Conservation (phyloP, 2,797 vertebrate species). For the Leptatherina wallacei region DNA sequence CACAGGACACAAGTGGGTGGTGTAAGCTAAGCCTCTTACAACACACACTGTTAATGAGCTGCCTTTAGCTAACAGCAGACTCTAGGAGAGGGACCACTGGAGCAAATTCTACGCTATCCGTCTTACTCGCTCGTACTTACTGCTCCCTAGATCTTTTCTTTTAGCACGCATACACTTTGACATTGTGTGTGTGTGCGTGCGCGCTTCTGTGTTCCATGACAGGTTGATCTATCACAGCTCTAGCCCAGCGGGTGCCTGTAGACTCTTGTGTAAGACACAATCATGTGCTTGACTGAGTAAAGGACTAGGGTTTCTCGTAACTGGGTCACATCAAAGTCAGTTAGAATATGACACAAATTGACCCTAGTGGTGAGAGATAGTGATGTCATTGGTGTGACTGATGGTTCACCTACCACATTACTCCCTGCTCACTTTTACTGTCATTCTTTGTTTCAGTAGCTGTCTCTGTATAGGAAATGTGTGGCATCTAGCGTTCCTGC, state of each 20-base stretch:
- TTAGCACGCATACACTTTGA: constrained; percentile 35
- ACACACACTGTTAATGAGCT: constrained; percentile 76
- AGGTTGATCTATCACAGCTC: constrained; percentile 80
- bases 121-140: constrained; percentile 43
- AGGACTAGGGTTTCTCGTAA: constrained; percentile 76
- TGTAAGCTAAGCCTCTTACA: constrained; percentile 69
- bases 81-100: constrained; percentile 40
- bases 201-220: constrained; percentile 60
- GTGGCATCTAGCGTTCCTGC: constrained; percentile 28
- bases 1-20: constrained; percentile 73
- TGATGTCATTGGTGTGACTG: constrained; percentile 67
- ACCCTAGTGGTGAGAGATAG: constrained; percentile 55
- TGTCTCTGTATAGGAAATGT: constrained; percentile 21
- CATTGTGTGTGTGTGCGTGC: constrained; percentile 11
- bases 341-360: constrained; percentile 64
- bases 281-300: constrained; percentile 78
- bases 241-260: constrained; percentile 70
- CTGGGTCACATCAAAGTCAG: constrained; percentile 77
- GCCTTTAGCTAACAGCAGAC: constrained; percentile 76
- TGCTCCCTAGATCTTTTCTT: constrained; percentile 42
- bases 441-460: constrained; percentile 8
- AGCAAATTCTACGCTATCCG: constrained; percentile 49
- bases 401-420: constrained; percentile 32
- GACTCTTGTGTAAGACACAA: constrained; percentile 81
- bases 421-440: not conserved